These are phyloP conservation scores for Sinonovacula constricta DNA, from an alignment of 1,140 invertebrate genomes.

Conservation along the genomic window DNA sequence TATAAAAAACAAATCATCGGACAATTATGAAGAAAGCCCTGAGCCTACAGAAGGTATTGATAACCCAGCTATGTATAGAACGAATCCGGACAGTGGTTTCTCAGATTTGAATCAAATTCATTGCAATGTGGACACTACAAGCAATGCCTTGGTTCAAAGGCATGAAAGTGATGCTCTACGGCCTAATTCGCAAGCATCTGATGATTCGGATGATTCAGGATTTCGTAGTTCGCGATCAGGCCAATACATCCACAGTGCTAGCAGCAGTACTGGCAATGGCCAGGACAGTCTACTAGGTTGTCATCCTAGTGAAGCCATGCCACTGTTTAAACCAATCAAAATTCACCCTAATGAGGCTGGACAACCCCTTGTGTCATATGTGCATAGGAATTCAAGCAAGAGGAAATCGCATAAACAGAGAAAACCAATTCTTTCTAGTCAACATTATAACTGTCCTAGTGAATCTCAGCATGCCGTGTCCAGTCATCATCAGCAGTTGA, in stretches of 20 bases:
- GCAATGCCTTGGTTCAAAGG: slow-evolving; percentile 14
- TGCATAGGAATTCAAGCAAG: slow-evolving; percentile 48
- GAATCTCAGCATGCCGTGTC: too few species aligned
- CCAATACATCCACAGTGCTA: slow-evolving; percentile 55
- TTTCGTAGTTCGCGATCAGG: slow-evolving; percentile 66
- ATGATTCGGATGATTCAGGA: slow-evolving; percentile 69
- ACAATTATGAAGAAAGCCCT: slow-evolving; percentile 45
- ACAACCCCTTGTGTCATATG: slow-evolving; percentile 40
- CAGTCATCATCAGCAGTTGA: too few species aligned
- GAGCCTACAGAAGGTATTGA: slow-evolving; percentile 46
- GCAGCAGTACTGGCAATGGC: slow-evolving; percentile 47
- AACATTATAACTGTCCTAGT: slow-evolving; percentile 18
- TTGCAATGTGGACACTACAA: slow-evolving; percentile 23
- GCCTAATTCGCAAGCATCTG: slow-evolving; percentile 65
- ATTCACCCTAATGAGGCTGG: slow-evolving; percentile 47
- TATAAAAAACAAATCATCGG: slow-evolving; percentile 39
- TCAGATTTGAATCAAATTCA: slow-evolving; percentile 57
- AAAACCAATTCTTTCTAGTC: slow-evolving; percentile 47
- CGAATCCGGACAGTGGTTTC: slow-evolving; percentile 64
- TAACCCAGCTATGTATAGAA: slow-evolving; percentile 54
- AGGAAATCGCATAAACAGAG: slow-evolving; percentile 12
- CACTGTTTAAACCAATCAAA: slow-evolving; percentile 54
- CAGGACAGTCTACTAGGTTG: slow-evolving; percentile 44
- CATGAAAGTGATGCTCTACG: slow-evolving; percentile 43
- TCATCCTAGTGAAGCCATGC: slow-evolving; percentile 25